Conservation (phyloP, 1,140 invertebrate genomes). For the Lordiphosa collinella region DNA sequence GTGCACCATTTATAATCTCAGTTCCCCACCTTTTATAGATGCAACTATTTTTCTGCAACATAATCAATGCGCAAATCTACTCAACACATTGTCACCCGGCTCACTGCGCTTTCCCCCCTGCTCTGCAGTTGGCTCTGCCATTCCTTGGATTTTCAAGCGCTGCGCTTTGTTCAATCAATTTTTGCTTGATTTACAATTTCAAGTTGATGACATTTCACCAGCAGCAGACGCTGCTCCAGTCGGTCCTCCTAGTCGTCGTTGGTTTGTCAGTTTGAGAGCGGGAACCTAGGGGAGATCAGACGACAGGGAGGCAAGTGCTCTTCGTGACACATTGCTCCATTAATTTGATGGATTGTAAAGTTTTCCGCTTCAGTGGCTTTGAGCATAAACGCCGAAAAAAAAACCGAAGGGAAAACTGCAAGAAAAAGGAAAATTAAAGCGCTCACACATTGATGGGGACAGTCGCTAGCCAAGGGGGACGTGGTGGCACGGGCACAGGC, state of each 20-base stretch:
- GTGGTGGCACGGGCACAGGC: too few species aligned
- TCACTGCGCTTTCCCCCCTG: conserved; percentile 5
- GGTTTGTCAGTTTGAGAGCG: conserved; percentile 24
- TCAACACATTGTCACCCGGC: conserved; percentile 38
- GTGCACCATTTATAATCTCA: conserved; percentile 1
- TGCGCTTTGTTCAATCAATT: conserved; percentile 66
- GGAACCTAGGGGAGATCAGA: conserved; percentile 11
- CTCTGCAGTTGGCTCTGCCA: conserved; percentile 34
- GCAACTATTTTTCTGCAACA: conserved; percentile 19
- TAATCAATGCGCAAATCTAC: conserved; percentile 46
- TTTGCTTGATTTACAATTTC: conserved; percentile 71
- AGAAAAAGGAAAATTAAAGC: conserved; percentile 66
- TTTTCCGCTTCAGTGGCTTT: conserved; percentile 67
- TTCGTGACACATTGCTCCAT: conserved; percentile 76
- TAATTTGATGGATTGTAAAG: conserved; percentile 78
- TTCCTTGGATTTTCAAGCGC: conserved; percentile 27
- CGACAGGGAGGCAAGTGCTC: conserved; percentile 24
- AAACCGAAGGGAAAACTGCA: conserved; percentile 45
- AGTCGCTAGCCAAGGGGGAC: background rate
- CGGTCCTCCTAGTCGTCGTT: conserved; percentile 7
- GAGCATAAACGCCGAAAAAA: conserved; percentile 23
- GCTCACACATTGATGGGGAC: conserved; percentile 26
- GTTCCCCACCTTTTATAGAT: conserved; percentile 4
- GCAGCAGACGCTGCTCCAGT: conserved; percentile 21
- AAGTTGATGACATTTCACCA: conserved; percentile 65